Conservation (phyloP, 2,888 invertebrate species). For the Andrena bucephala region DNA sequence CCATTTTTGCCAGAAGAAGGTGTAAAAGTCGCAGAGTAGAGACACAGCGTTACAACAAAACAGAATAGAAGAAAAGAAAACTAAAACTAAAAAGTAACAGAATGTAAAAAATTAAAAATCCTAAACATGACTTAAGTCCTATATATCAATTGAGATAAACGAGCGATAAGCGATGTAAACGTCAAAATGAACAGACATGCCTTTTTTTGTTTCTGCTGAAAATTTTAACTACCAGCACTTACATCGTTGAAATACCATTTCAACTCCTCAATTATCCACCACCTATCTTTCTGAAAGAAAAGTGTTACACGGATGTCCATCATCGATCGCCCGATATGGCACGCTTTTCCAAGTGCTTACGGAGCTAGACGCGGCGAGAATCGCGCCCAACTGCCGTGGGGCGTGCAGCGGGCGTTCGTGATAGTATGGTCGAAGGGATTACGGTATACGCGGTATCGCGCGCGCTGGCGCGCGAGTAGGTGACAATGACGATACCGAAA, state of each 20-base stretch:
- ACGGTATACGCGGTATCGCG: constrained; percentile 54
- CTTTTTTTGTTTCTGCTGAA: no score
- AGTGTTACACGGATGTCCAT: background rate
- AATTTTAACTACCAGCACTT: background rate
- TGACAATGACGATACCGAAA: constrained; percentile 71
- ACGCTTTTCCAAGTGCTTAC: background rate
- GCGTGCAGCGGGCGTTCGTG: constrained; percentile 46
- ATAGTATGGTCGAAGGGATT: constrained; percentile 33
- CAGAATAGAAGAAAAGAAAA: no score
- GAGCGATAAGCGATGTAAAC: no score
- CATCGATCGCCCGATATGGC: background rate
- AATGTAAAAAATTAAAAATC: no score
- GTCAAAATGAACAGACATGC: no score
- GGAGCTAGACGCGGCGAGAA: constrained; percentile 26
- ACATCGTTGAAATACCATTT: background rate
- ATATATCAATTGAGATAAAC: no score
- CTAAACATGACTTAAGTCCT: no score
- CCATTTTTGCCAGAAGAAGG: no score
- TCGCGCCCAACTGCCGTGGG: constrained; percentile 30
- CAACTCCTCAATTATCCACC: background rate
- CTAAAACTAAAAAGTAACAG: no score
- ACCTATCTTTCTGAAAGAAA: background rate
- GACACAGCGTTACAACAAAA: no score
- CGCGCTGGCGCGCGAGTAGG: constrained; percentile 48
- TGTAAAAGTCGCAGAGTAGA: no score